phyloP scores from a whole-genome alignment of 2,888 invertebrate species.

The Cheilosia urbana region DNA sequence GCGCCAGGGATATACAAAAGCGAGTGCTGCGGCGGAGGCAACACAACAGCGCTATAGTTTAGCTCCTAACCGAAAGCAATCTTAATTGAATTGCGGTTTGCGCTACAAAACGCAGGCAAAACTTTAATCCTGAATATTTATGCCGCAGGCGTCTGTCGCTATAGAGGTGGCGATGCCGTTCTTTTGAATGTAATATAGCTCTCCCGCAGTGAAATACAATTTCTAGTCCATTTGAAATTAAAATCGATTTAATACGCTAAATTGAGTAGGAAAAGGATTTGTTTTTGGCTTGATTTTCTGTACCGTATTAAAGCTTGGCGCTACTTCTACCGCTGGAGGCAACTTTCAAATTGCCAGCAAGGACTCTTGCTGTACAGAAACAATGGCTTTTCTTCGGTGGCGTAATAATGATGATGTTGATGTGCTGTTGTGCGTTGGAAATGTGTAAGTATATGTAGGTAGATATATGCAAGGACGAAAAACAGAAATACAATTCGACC shows the following conservation, averaged over 20 bases:
- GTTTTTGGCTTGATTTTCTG: slow-evolving; percentile 42
- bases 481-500: slow-evolving; percentile 35
- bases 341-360: slow-evolving; percentile 5
- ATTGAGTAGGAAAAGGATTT: slow-evolving; percentile 67
- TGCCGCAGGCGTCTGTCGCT: slow-evolving; percentile 44
- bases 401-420: slow-evolving; percentile 37
- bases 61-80: slow-evolving; percentile 60
- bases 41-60: slow-evolving; percentile 36
- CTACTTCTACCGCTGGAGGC: neutral
- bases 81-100: slow-evolving; percentile 74
- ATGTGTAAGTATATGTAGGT: slow-evolving; percentile 38
- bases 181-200: slow-evolving; percentile 34
- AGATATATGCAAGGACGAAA: slow-evolving; percentile 31
- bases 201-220: slow-evolving; percentile 48
- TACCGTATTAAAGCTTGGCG: neutral
- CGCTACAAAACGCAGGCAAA: slow-evolving; percentile 64
- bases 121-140: slow-evolving; percentile 74
- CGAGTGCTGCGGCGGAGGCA: slow-evolving; percentile 16
- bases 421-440: slow-evolving; percentile 20
- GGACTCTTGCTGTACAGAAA: neutral
- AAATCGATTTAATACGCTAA: slow-evolving; percentile 74
- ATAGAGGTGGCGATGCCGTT: slow-evolving; percentile 11
- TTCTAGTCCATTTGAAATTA: slow-evolving; percentile 72
- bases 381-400: slow-evolving; percentile 14
- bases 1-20: slow-evolving; percentile 36